Base-by-base conservation (phyloP, 2,888 invertebrate species). In the Gastrophysa polygoni region DNA sequence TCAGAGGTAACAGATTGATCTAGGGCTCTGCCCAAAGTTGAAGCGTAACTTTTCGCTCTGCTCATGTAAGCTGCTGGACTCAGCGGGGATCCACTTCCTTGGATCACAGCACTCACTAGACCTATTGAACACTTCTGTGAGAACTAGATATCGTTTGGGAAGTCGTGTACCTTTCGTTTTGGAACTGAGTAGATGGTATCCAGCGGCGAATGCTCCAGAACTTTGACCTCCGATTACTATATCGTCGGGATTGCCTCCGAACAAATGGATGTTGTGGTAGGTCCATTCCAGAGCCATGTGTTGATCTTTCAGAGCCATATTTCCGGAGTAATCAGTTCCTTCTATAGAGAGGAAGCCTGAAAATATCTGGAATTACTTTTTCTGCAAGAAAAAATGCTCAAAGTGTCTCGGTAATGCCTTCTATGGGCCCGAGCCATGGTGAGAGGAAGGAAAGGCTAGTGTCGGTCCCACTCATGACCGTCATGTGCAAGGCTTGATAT, bases 281-380 rank as follows among this genome's bases (percentile, higher is more conserved):
- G 73, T 62, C 75, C 75, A 77, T 51, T 67, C 62, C 24, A 77
- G 57, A 3, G 68, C 75, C 24, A 68, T 63, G 7, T 75, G 68
- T 65, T 75, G 75, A 57, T 76, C 76, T 67, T 74, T 75, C 17
- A 77, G 63, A 6, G 75, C 76, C 67, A 73, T 73, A 52, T 77
- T 77, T 11, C 76, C 76, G 0, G 75, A 73, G 8, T 73, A 64
- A 1, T 65, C 69, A 17, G 64, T 57, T 56, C 75, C 75, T 21
- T 67, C 73, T 8, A 73, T 75, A 20, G 73, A 72, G 43, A 76
- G 62, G 60, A 75, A 76, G 47, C 76, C 76, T 72, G 44, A n/a
- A n/a, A n/a, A n/a, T n/a, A n/a, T n/a, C n/a, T n/a, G n/a, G n/a
- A n/a, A n/a, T n/a, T n/a, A n/a, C n/a, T n/a, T n/a, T n/a, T n/a